A percentile compares a stretch with the other conserved stretches of the same genome.
Conservation (phyloP, 2,888 invertebrate species). For the Serrognathus titanus region DNA sequence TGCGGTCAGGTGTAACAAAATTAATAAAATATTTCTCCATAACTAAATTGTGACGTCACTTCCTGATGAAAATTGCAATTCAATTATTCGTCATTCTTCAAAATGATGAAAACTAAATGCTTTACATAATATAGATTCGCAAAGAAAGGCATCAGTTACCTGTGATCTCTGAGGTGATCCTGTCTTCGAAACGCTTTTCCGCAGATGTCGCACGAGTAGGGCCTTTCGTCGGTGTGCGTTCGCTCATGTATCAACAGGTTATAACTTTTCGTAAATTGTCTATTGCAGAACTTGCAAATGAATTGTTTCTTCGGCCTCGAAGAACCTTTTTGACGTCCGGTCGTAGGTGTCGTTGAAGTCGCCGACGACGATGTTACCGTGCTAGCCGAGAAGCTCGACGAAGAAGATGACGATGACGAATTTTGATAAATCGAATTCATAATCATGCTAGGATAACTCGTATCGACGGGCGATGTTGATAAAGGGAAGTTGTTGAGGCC, state of each 20-base stretch:
- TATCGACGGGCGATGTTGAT: conserved; percentile 60
- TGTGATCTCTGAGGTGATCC: conserved; percentile 91
- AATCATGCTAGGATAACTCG: conserved; percentile 66
- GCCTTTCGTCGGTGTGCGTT: conserved; percentile 96
- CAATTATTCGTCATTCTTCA: no score
- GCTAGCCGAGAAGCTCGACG: conserved; percentile 42
- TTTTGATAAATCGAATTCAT: conserved; percentile 66
- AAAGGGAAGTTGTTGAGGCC: conserved; percentile 54
- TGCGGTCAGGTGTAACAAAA: no score
- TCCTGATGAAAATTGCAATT: no score
- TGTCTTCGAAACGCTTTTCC: conserved; percentile 96
- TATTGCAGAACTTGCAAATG: conserved; percentile 96
- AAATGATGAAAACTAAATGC: no score
- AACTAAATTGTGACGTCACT: no score
- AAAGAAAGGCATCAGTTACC: conserved; percentile 55
- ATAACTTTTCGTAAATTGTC: conserved; percentile 98
- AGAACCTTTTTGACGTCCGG: conserved; percentile 12
- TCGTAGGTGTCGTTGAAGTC: conserved; percentile 46
- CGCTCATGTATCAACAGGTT: conserved; percentile 96
- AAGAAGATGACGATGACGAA: conserved; percentile 46
- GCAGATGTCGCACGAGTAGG: conserved; percentile 97
- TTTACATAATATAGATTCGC: no score
- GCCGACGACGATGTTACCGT: conserved; percentile 44
- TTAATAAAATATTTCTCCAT: no score
- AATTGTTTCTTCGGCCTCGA: conserved; percentile 92